These are phyloP conservation scores for Synergus japonicus DNA, from an alignment of 2,888 invertebrate genomes.

Conservation along the genomic window DNA sequence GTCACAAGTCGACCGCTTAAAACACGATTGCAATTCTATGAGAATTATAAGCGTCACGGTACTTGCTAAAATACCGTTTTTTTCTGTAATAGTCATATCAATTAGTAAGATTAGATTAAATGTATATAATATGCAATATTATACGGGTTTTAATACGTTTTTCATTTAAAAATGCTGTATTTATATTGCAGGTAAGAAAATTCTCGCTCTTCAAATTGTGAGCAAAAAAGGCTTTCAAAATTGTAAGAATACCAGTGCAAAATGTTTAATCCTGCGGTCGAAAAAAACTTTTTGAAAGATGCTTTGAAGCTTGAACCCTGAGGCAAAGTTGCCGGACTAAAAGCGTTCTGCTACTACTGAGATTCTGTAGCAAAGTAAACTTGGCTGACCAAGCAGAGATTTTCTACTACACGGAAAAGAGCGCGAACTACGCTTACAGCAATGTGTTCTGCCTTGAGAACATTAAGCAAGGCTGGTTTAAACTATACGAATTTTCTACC, in stretches of 20 bases:
- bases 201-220: neutral
- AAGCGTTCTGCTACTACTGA: constrained; percentile 26
- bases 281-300: constrained; percentile 17
- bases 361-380: constrained; percentile 6
- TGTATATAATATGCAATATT: too few species aligned
- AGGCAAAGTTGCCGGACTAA: constrained; percentile 30
- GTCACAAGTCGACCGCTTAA: constrained; percentile 21
- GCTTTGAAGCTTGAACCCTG: constrained; percentile 5
- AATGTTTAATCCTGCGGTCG: neutral
- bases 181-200: neutral
- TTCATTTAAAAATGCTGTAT: neutral
- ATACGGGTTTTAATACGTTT: too few species aligned
- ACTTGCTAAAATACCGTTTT: constrained; percentile 32
- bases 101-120: neutral
- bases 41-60: constrained; percentile 26
- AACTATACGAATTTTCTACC: neutral
- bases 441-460: neutral
- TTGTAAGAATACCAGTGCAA: neutral
- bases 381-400: neutral
- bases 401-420: constrained; percentile 14
- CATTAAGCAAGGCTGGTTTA: neutral
- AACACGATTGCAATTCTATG: constrained; percentile 19
- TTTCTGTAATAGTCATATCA: neutral
- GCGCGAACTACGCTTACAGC: neutral
- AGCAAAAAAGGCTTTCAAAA: neutral